Evolutionary conservation across 2,797 vertebrate genomes (phyloP).

Genomic region (Spatula versicolor): DNA sequence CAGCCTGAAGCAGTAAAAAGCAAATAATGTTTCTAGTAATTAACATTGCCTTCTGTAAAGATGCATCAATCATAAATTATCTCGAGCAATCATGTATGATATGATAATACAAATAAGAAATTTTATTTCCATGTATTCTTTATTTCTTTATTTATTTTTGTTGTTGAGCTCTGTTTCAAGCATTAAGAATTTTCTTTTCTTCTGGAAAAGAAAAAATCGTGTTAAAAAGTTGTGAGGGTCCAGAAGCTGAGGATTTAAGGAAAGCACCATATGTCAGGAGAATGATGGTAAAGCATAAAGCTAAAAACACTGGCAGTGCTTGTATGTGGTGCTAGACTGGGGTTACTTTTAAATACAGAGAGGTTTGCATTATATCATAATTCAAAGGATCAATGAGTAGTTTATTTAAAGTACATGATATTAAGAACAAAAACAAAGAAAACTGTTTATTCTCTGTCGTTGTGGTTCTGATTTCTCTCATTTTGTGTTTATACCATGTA

Average conservation of each 20-base stretch:
- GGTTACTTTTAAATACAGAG: neutral
- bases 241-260: neutral
- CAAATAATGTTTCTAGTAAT: neutral
- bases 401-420: neutral
- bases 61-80: neutral
- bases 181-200: neutral
- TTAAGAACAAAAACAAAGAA: neutral
- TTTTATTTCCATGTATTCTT: neutral
- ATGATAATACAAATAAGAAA: neutral
- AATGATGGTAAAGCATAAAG: neutral
- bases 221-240: neutral
- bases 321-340: neutral
- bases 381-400: neutral
- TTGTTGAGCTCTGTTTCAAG: neutral
- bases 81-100: neutral
- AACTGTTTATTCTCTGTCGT: neutral
- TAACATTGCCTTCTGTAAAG: neutral
- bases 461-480: neutral
- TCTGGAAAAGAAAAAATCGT: neutral
- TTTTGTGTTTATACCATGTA: neutral
- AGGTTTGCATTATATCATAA: neutral
- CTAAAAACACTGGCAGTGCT: neutral
- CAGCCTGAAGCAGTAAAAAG: neutral
- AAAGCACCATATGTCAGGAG: neutral
- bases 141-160: neutral